phyloP scores from a whole-genome alignment of 2,888 invertebrate genomes.

The Cheilosia vulpina region DNA sequence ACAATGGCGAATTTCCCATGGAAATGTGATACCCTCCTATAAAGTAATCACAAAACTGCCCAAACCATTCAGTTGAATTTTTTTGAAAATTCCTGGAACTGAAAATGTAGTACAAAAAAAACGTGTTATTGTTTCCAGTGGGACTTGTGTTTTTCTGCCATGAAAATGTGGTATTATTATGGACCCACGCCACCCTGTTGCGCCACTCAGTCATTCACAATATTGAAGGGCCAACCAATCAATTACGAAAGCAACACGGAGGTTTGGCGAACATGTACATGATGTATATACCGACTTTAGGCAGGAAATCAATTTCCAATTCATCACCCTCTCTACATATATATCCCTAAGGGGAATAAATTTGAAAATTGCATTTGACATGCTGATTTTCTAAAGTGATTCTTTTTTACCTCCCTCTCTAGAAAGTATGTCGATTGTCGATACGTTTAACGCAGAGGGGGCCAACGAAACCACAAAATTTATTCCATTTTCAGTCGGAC shows the following conservation, averaged over 20 bases:
- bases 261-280: background rate
- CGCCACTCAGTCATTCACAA: background rate
- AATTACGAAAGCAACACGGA: background rate
- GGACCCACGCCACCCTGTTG: background rate
- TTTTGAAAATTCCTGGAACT: no score
- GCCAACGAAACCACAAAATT: background rate
- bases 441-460: no score
- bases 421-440: background rate
- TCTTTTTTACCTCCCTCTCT: background rate
- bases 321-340: background rate
- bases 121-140: background rate
- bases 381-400: constrained; percentile 44
- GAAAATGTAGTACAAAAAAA: background rate
- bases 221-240: background rate
- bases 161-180: background rate
- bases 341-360: background rate
- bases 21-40: no score
- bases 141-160: background rate
- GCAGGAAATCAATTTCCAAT: constrained; percentile 30
- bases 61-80: no score
- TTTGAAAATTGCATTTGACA: constrained; percentile 28
- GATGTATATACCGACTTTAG: background rate
- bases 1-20: no score
- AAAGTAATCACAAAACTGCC: no score
- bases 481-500: constrained; percentile 1